These are phyloP conservation scores for Lichenostomus cassidix DNA, from an alignment of 2,113 vertebrate genomes.

Conservation along the genomic window DNA sequence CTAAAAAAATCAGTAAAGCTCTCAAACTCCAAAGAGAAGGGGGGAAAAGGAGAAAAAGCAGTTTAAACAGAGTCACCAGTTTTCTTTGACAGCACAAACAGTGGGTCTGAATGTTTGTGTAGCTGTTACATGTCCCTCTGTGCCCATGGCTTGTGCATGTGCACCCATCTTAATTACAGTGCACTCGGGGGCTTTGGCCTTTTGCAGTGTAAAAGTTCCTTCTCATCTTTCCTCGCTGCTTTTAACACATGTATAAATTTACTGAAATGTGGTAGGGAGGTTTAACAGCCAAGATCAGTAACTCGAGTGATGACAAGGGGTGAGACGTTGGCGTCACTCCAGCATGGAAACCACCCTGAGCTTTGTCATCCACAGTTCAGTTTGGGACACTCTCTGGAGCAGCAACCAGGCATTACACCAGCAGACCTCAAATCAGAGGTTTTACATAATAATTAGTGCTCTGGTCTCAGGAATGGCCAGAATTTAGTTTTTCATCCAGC, in stretches of 20 bases:
- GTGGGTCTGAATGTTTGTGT: not conserved
- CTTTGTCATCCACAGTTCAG: not conserved
- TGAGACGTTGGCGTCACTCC: not conserved
- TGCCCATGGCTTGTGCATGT: not conserved
- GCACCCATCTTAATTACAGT: not conserved
- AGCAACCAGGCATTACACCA: not conserved
- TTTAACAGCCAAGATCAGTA: not conserved
- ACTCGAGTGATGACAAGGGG: not conserved
- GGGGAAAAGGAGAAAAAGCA: not conserved
- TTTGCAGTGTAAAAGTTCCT: not conserved
- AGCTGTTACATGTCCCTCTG: rapidly evolving
- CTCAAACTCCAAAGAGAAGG: not conserved
- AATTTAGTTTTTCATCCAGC: not conserved
- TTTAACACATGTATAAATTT: not conserved
- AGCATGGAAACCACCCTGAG: not conserved
- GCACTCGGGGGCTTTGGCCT: not conserved
- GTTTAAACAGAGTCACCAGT: not conserved
- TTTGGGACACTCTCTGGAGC: not conserved
- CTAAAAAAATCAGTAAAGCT: not conserved
- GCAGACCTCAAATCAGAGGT: not conserved
- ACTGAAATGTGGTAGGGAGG: not conserved
- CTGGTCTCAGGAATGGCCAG: not conserved
- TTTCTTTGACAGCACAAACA: not conserved
- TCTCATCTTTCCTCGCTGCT: not conserved
- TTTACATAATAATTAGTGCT: not conserved